These are phyloP conservation scores for Apteryx owenii DNA, from an alignment of 2,113 vertebrate species.

Conservation along the genomic window DNA sequence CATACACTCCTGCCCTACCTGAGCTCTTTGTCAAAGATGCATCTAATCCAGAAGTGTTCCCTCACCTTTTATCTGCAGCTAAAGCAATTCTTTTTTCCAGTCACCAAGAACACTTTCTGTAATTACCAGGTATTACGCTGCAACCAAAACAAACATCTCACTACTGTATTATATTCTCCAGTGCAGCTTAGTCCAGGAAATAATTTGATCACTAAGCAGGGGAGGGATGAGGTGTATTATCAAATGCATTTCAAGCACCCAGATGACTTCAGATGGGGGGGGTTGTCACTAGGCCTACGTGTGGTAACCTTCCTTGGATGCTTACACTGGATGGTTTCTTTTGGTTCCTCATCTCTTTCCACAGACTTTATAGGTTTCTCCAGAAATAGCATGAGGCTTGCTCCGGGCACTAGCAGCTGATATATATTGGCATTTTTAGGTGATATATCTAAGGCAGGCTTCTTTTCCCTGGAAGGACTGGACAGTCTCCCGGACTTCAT, in stretches of 20 bases:
- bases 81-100: neutral
- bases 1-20: neutral
- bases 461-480: neutral
- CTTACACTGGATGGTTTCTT: neutral
- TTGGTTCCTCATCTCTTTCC: neutral
- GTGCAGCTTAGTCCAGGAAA: neutral
- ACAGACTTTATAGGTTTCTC: neutral
- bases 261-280: neutral
- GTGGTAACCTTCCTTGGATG: neutral
- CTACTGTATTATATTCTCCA: neutral
- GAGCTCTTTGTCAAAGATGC: neutral
- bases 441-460: neutral
- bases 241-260: neutral
- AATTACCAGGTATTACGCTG: neutral
- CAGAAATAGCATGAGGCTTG: too few relatives aligned
- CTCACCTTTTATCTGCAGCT: neutral
- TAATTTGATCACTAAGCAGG: neutral
- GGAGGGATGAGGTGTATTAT: neutral
- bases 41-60: too few relatives aligned
- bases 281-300: neutral
- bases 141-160: neutral
- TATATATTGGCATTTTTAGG: neutral
- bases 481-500: neutral
- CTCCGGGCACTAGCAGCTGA: neutral
- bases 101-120: neutral